Percentiles rank a stretch among this genome's conserved stretches.
phyloP scores from a whole-genome alignment of 2,888 invertebrate genomes.

The Eupithecia tripunctaria region DNA sequence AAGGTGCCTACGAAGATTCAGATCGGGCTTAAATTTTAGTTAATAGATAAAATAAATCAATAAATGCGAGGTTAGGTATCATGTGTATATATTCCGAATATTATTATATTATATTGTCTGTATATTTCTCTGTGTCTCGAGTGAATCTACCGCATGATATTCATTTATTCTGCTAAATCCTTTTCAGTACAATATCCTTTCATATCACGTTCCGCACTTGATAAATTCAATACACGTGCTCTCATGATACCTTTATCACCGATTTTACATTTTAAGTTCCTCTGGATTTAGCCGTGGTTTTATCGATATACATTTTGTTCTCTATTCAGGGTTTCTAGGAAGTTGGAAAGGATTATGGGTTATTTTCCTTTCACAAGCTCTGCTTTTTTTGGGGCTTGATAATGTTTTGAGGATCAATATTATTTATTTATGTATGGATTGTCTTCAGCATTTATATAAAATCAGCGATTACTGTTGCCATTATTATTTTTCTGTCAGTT shows the following conservation, averaged over 20 bases:
- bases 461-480: no score
- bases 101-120: no score
- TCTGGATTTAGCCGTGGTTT: slow-evolving; percentile 23
- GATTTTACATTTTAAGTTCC: slow-evolving; percentile 44
- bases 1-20: no score
- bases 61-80: no score
- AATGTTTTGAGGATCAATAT: neutral
- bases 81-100: no score
- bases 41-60: no score
- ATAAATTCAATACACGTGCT: slow-evolving; percentile 53
- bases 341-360: neutral
- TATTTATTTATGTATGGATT: no score
- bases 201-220: slow-evolving; percentile 52
- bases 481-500: no score
- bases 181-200: slow-evolving; percentile 46
- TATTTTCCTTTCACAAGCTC: neutral
- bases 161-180: slow-evolving; percentile 8
- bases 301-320: neutral
- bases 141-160: slow-evolving; percentile 1
- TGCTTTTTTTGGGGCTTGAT: neutral
- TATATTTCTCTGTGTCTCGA: no score
- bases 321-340: neutral
- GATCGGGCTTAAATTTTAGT: no score
- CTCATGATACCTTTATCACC: slow-evolving; percentile 40
- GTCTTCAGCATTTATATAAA: no score